Percentiles rank a stretch among this genome's conserved stretches.
phyloP scores from a whole-genome alignment of 2,888 invertebrate genomes.

The Carterocephalus palaemon region DNA sequence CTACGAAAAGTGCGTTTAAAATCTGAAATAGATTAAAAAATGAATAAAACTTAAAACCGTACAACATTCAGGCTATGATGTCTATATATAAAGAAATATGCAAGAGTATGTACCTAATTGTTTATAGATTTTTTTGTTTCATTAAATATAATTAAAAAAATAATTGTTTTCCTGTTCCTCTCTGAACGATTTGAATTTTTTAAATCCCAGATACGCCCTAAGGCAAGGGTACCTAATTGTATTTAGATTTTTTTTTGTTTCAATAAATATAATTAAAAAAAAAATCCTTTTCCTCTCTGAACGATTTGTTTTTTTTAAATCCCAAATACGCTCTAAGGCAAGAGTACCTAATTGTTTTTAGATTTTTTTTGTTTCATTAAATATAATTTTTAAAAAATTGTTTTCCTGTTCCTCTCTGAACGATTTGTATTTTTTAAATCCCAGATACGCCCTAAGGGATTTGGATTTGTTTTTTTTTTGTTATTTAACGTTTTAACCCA shows the following conservation, averaged over 20 bases:
- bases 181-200: slow-evolving; percentile 25
- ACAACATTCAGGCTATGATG: slow-evolving; percentile 21
- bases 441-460: slow-evolving; percentile 37
- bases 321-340: slow-evolving; percentile 47
- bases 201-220: slow-evolving; percentile 46
- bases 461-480: slow-evolving; percentile 10
- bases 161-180: slow-evolving; percentile 7
- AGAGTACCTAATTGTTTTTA: too few species aligned
- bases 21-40: slow-evolving; percentile 38
- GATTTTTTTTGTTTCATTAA: slow-evolving; percentile 2
- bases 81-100: slow-evolving; percentile 4
- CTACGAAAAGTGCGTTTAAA: slow-evolving; percentile 32
- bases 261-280: slow-evolving; percentile 2
- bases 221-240: too few species aligned
- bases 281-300: slow-evolving; percentile 3
- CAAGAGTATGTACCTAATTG: not conserved
- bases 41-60: slow-evolving; percentile 5
- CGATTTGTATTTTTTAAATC: slow-evolving; percentile 35
- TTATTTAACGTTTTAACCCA: slow-evolving; percentile 41
- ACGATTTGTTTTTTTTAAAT: slow-evolving; percentile 33
- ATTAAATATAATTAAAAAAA: slow-evolving; percentile 2
- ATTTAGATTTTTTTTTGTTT: slow-evolving; percentile 1
- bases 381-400: not conserved
- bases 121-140: not conserved
- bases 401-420: slow-evolving; percentile 10